A percentile compares a stretch with the other conserved stretches of the same genome.
Conservation (phyloP, 1,140 invertebrate genomes). For the Drosophila punjabiensis region DNA sequence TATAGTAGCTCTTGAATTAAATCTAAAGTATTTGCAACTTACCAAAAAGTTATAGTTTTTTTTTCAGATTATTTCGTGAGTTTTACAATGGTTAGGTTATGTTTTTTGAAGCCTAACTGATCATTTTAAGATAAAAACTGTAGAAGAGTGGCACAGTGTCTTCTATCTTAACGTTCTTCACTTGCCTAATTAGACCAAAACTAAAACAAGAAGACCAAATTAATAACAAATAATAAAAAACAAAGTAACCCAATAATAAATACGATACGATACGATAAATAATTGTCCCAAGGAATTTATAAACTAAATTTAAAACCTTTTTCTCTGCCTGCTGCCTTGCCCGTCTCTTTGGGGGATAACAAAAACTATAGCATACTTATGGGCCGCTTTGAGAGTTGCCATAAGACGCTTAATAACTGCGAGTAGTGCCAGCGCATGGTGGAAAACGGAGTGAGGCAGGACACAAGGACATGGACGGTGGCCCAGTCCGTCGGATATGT, state of each 20-base stretch:
- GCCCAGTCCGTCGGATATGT: constrained; percentile 26
- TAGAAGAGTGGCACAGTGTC: background rate
- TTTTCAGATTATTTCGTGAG: no score
- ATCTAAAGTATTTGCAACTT: no score
- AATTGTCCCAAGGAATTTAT: background rate
- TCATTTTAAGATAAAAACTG: background rate
- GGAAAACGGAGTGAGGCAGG: background rate
- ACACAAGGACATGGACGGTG: constrained; percentile 20
- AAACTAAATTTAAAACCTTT: background rate
- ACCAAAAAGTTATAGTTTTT: no score
- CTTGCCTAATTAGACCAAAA: background rate
- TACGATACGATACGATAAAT: no score
- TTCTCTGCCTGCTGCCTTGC: background rate
- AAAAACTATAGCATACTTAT: constrained; percentile 54
- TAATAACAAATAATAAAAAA: background rate
- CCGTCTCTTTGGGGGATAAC: constrained; percentile 13
- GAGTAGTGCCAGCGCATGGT: constrained; percentile 21
- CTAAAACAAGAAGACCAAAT: background rate
- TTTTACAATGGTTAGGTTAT: no score
- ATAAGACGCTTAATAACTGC: constrained; percentile 57
- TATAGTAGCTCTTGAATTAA: no score
- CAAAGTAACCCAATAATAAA: background rate
- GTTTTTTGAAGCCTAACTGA: background rate
- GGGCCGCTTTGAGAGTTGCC: constrained; percentile 43
- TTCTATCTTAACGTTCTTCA: no score